Evolutionary conservation across 2,797 vertebrate genomes (phyloP).

Genomic region (Notamacropus eugenii): DNA sequence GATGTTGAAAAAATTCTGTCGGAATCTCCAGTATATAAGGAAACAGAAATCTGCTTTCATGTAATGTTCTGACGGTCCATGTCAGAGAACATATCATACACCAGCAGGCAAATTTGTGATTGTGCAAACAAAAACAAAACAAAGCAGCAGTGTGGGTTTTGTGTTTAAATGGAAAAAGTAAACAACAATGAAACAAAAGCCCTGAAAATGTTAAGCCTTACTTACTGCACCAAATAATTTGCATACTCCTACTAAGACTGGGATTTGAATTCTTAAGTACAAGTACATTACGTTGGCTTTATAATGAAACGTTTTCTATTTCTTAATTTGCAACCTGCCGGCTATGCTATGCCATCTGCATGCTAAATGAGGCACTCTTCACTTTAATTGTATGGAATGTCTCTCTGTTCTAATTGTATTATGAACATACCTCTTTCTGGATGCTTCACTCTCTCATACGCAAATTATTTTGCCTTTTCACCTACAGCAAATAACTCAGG

Average conservation of each 20-base stretch:
- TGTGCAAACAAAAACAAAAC: constrained; percentile 47
- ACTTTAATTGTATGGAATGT: constrained; percentile 54
- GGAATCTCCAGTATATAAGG: not conserved
- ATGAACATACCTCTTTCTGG: constrained; percentile 53
- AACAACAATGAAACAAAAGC: constrained; percentile 6
- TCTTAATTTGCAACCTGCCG: constrained; percentile 76
- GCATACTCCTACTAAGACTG: not conserved
- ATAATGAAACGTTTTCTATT: constrained; percentile 65
- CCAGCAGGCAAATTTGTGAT: not conserved
- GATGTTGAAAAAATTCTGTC: not conserved
- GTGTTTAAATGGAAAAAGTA: constrained; percentile 40
- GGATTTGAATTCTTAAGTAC: constrained; percentile 40
- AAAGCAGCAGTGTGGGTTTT: not conserved
- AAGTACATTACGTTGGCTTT: constrained; percentile 52
- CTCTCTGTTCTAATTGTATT: constrained; percentile 59
- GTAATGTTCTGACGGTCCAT: not conserved
- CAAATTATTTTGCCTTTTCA: constrained; percentile 4
- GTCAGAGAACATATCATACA: not conserved
- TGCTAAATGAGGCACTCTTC: constrained; percentile 71
- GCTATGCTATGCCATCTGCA: constrained; percentile 36
- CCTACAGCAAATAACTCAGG: constrained; percentile 37
- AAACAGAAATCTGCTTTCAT: not conserved
- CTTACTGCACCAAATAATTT: constrained; percentile 36
- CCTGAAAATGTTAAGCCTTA: constrained; percentile 39
- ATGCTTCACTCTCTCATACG: constrained; percentile 36